Evolutionary conservation across 2,888 invertebrate species (phyloP).

Genomic region (Ichneumoninae sp.): DNA sequence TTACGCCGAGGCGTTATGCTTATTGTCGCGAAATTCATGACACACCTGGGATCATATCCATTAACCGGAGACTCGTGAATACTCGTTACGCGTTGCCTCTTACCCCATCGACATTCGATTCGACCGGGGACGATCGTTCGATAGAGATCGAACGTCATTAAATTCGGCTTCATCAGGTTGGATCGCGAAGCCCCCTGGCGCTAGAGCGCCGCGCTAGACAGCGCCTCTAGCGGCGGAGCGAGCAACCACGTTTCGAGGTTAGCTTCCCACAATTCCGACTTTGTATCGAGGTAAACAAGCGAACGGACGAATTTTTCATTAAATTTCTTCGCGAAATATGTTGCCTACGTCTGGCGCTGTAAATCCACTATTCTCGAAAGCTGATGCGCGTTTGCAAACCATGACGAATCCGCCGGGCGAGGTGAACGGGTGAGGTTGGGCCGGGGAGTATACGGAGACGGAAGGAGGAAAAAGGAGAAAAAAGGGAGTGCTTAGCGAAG

Average conservation of each 20-base stretch:
- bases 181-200: not conserved
- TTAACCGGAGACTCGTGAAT: slow-evolving; percentile 2
- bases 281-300: not conserved
- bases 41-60: slow-evolving; percentile 45
- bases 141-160: no score
- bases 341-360: not conserved
- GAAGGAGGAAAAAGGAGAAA: slow-evolving; percentile 45
- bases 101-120: not conserved
- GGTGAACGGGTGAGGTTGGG: slow-evolving; percentile 15
- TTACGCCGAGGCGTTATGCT: not conserved
- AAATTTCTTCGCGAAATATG: not conserved
- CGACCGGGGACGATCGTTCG: not conserved
- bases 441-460: slow-evolving; percentile 38
- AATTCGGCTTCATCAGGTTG: no score
- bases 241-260: not conserved
- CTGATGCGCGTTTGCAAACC: slow-evolving; percentile 39
- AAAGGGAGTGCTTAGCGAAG: slow-evolving; percentile 80
- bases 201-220: no score
- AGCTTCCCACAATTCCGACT: not conserved
- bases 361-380: not conserved
- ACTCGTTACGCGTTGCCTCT: not conserved
- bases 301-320: not conserved
- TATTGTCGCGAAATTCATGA: slow-evolving; percentile 57
- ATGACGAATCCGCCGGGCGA: slow-evolving; percentile 14
- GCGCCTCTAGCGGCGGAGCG: no score